Evolutionary conservation across 2,888 invertebrate species (phyloP), one percentile per base, ranked within the genome.

Genomic region (Stomorhina lunata): DNA sequence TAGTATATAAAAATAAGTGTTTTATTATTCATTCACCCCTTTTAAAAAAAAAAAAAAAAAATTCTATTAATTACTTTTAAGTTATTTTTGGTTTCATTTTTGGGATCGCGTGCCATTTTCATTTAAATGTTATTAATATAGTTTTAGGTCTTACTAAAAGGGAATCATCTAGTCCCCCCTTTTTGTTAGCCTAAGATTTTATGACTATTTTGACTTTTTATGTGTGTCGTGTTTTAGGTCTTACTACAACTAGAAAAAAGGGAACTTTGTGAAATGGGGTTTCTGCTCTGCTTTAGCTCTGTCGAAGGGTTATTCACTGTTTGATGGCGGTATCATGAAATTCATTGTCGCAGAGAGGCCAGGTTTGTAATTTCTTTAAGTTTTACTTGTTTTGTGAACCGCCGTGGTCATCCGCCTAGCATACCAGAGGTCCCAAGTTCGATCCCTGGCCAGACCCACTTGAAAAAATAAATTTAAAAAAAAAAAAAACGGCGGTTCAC

Each of bases 81-180:
- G 63, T 68, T 59, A 17, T 20, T 76, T 43, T 63, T 22, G 15
- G 57, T 29, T 66, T 59, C 53, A 6, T 10, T 59, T 37, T 71
- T 50, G 9, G 27, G 66, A 66, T 81, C 77, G 81, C 81, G 81
- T 81, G 81, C 76, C 77, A 27, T 66, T 71, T 66, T 20, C 34
- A 80, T 76, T 76, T 76, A 80, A 66, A 55, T n/a, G 34, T 48
- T 68, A 37, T 68, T 61, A 15, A 66, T 43, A 37, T 66, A 65
- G 34, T 50, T 69, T 61, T 48, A 10, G 32, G 48, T 25, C 45
- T 20, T 55, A 2, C 27, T 22, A 27, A 22, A 25, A 57, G 10
- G 5, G 1, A 75, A 79, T 37, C 53, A 48, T 68, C 17, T 50
- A 63, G 50, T 50, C 20, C 45, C 75, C 79, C 79, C 59, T 73